Conservation (phyloP, 2,797 vertebrate genomes). For the Diplodus sargus region DNA sequence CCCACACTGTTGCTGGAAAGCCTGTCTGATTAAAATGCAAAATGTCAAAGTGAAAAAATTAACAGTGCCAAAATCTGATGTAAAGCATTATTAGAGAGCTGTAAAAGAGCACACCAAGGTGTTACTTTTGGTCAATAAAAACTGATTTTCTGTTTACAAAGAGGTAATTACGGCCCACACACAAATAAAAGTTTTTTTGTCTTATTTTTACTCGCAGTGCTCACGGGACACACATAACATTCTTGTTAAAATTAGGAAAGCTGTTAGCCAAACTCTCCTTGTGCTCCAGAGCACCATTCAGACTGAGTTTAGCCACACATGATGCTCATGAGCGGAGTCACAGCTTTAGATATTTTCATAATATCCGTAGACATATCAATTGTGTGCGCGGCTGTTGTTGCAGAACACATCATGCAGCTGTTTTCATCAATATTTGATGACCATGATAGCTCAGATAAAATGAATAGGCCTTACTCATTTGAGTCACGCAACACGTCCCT, state of each 20-base stretch:
- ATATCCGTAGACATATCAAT: background rate
- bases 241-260: background rate
- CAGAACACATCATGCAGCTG: background rate
- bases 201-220: background rate
- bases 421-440: conserved; percentile 4
- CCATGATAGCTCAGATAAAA: background rate
- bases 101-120: background rate
- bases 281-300: background rate
- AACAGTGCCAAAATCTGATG: background rate
- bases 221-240: background rate
- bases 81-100: background rate
- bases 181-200: background rate
- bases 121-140: conserved; percentile 4
- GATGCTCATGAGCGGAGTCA: background rate
- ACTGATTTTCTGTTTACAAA: background rate
- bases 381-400: background rate
- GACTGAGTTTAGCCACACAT: background rate
- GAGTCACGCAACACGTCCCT: background rate
- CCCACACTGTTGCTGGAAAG: background rate
- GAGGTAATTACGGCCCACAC: background rate
- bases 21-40: background rate
- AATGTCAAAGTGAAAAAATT: background rate
- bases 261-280: background rate
- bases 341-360: background rate
- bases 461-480: background rate